Percentiles rank a stretch among this genome's conserved stretches.
Conservation (phyloP, 2,797 vertebrate species). For the Alcedo quadribrachys region DNA sequence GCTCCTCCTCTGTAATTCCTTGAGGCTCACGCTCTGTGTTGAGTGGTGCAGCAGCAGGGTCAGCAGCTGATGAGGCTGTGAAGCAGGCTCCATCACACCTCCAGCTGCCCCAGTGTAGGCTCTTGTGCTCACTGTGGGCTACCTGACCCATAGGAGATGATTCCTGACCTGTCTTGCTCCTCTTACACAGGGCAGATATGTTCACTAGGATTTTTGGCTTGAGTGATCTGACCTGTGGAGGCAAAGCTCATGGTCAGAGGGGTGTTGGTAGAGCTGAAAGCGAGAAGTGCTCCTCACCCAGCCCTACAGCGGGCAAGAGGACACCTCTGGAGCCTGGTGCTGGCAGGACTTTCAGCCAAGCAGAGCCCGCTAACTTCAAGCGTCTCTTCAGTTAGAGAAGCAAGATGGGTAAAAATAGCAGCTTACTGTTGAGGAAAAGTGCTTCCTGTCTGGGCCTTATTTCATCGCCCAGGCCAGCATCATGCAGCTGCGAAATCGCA, state of each 20-base stretch:
- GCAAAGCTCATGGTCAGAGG: accelerated
- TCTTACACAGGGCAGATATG: neutral
- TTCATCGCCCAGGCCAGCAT: neutral
- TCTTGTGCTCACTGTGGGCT: accelerated
- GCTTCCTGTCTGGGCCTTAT: slow-evolving; percentile 52
- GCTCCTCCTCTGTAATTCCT: neutral
- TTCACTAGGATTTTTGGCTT: neutral
- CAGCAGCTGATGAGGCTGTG: neutral
- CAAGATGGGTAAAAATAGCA: slow-evolving; percentile 58
- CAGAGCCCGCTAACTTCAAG: neutral
- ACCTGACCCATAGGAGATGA: neutral
- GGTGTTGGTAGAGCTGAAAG: neutral
- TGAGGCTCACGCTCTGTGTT: accelerated
- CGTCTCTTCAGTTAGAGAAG: neutral
- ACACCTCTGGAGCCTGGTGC: neutral
- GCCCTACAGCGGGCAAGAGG: accelerated
- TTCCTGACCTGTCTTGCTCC: neutral
- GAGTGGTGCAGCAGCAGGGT: neutral
- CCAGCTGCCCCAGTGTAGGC: neutral
- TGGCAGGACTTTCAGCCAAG: neutral
- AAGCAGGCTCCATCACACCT: neutral
- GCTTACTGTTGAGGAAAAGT: slow-evolving; percentile 51
- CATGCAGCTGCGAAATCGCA: neutral
- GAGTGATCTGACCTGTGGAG: neutral
- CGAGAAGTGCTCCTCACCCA: neutral